phyloP scores from a whole-genome alignment of 2,888 invertebrate species.

The Aspidiotus destructor region DNA sequence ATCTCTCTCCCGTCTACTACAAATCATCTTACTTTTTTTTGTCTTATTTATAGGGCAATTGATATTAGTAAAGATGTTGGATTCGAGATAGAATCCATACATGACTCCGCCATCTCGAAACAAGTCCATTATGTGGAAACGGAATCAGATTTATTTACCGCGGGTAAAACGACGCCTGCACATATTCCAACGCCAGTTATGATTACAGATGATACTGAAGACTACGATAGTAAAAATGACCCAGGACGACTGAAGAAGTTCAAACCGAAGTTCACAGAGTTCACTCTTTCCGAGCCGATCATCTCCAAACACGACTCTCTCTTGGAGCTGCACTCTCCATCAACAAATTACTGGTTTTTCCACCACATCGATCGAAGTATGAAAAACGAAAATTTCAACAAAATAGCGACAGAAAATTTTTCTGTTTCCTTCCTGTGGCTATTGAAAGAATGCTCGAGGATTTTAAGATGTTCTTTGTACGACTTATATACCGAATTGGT shows the following conservation, averaged over 20 bases:
- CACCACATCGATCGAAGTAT: conserved; percentile 13
- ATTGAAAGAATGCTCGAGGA: conserved; percentile 9
- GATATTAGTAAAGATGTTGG: no score
- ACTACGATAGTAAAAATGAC: neutral
- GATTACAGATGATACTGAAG: neutral
- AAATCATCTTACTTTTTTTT: no score
- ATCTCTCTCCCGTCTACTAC: no score
- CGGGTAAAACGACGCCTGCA: conserved; percentile 9
- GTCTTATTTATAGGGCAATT: no score
- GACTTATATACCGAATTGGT: conserved; percentile 24
- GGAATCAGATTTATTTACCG: neutral
- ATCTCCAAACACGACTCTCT: neutral
- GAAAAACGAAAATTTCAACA: neutral
- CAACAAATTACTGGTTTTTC: conserved; percentile 20
- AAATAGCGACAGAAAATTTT: neutral
- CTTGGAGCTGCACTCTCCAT: neutral
- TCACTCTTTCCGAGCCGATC: neutral
- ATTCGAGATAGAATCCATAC: no score
- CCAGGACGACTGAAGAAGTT: neutral
- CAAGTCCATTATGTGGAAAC: no score
- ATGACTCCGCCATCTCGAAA: no score
- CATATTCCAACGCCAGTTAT: neutral
- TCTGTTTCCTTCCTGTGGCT: conserved; percentile 21
- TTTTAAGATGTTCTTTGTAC: neutral
- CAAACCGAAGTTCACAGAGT: neutral